phyloP scores from a whole-genome alignment of 2,888 invertebrate species.

The Ctenicera cuprea region DNA sequence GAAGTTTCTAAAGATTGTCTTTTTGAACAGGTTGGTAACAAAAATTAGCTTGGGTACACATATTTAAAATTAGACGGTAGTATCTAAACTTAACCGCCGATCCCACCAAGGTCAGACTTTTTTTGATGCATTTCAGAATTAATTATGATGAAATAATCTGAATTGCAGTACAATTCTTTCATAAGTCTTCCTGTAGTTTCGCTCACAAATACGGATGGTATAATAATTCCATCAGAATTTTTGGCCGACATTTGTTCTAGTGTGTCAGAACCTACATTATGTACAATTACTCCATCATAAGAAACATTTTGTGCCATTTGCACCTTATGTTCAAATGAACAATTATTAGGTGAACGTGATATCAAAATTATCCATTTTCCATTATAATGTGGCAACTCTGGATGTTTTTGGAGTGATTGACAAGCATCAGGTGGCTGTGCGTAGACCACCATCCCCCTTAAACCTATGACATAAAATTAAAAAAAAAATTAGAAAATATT shows the following conservation, averaged over 20 bases:
- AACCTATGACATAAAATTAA: slow-evolving; percentile 63
- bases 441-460: slow-evolving; percentile 82
- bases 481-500: neutral
- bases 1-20: no score
- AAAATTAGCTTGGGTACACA: no score
- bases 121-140: slow-evolving; percentile 88
- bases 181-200: slow-evolving; percentile 81
- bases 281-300: slow-evolving; percentile 90
- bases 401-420: slow-evolving; percentile 75
- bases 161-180: slow-evolving; percentile 76
- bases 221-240: slow-evolving; percentile 79
- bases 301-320: slow-evolving; percentile 88
- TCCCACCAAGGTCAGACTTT: no score
- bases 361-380: slow-evolving; percentile 91
- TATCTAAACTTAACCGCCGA: no score
- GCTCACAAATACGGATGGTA: slow-evolving; percentile 90
- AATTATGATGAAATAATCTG: slow-evolving; percentile 83
- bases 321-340: slow-evolving; percentile 91
- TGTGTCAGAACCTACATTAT: slow-evolving; percentile 89
- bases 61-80: no score
- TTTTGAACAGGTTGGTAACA: no score
- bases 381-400: slow-evolving; percentile 75
- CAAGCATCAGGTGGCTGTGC: slow-evolving; percentile 85
- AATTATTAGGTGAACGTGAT: slow-evolving; percentile 80
- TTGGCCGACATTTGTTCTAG: slow-evolving; percentile 89